Conservation (phyloP, 2,113 vertebrate species). For the Brienomyrus brachyistius region DNA sequence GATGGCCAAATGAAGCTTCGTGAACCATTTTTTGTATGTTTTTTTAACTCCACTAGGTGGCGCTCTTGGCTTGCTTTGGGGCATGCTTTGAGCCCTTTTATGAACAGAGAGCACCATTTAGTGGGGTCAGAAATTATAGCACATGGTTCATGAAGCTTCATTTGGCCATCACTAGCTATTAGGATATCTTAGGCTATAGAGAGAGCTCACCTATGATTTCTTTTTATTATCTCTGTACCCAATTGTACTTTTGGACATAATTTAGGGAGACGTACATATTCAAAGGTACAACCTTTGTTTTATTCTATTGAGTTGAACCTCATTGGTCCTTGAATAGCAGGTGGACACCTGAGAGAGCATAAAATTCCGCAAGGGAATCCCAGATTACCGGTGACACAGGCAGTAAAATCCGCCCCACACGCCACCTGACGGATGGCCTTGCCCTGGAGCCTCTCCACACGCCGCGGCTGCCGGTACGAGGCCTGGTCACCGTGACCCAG, state of each 20-base stretch:
- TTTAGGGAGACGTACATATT: neutral
- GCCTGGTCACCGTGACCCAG: slow-evolving; percentile 93
- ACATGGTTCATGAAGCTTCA: neutral
- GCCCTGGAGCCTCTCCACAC: slow-evolving; percentile 87
- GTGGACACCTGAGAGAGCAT: too few species aligned
- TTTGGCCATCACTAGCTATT: neutral
- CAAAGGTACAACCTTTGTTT: neutral
- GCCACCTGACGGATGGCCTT: slow-evolving; percentile 89
- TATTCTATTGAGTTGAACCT: neutral
- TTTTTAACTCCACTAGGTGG: neutral
- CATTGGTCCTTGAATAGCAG: too few species aligned
- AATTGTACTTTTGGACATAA: neutral
- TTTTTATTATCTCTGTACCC: neutral
- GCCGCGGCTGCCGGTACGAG: slow-evolving; percentile 89
- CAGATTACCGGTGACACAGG: slow-evolving; percentile 81
- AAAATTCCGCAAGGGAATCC: neutral
- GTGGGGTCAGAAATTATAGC: neutral
- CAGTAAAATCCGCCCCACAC: slow-evolving; percentile 91
- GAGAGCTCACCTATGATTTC: neutral
- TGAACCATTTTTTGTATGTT: neutral
- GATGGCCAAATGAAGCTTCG: neutral
- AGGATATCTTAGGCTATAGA: too few species aligned
- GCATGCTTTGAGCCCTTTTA: too few species aligned
- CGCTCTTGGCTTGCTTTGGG: neutral
- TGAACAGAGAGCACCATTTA: neutral